Evolutionary conservation across 2,888 invertebrate genomes (phyloP), one percentile per base, ranked within the genome.

Genomic region (Cotesia congregata): DNA sequence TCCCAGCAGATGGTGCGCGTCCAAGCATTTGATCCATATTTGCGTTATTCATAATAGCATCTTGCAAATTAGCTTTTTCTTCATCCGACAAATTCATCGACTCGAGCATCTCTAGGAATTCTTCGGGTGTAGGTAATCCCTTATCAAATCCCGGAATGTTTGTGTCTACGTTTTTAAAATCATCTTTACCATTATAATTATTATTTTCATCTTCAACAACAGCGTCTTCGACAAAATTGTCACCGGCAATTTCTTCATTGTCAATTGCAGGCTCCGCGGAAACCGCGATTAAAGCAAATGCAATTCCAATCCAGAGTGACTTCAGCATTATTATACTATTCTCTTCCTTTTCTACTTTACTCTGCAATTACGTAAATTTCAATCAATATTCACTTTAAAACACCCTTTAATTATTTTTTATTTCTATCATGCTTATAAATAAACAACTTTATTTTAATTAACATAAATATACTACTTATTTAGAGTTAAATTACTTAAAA

Each of bases 81-180:
- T 93, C 93, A 5, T 94, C 94, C 71, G 91, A 89, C 1, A 94
- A 84, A 1, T 92, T 92, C 83, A 93, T 90, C 0, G 90, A 86
- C 20, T 94, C 92, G 30, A 94, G 87, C 86, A 93, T 88, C 65
- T 91, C 91, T 78, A 94, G 83, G 0, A 94, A 84, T 62, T 93
- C 91, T 38, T 93, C 92, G 1, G 91, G 85, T 0, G 91, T 90
- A 0, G 93, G 93, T 77, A 92, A 89, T 75, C 90, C 87, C n/a
- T 87, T 77, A 15, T 79, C 77, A 17, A 76, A 70, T 1, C 59
- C 72, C 0, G 82, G 79, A 40, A 79, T 50, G 50, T 79, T 75
- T 15, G 64, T 30, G 17, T 71, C 75, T 12, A 76, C 38, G 15
- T 75, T 71, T 20, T 78, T 67, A 9, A 4, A 6, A 7, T 62